Percentiles rank a stretch among this genome's conserved stretches.
Conservation (phyloP, 1,140 invertebrate species). For the Asbolus verrucosus region DNA sequence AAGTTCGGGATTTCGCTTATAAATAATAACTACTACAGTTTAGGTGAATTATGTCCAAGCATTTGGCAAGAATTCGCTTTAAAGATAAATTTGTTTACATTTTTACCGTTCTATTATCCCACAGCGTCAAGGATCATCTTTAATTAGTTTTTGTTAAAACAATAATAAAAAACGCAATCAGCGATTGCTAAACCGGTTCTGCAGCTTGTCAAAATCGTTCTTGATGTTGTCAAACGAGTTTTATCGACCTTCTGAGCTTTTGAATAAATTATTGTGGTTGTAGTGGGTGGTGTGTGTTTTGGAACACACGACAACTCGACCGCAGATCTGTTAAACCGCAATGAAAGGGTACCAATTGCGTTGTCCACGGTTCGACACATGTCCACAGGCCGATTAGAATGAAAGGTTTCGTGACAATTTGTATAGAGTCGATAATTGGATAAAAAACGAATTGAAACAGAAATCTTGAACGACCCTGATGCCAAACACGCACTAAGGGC, state of each 20-base stretch:
- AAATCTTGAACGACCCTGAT: conserved; percentile 43
- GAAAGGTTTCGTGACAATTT: conserved; percentile 57
- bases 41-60: conserved; percentile 24
- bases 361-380: conserved; percentile 57
- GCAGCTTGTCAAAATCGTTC: conserved; percentile 1
- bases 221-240: conserved; percentile 1
- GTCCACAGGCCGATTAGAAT: conserved; percentile 59
- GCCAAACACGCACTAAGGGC: conserved; percentile 43
- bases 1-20: neutral
- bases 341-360: conserved; percentile 48
- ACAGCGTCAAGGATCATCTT: conserved; percentile 6
- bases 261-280: conserved; percentile 24
- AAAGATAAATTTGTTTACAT: conserved; percentile 20
- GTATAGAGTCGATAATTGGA: conserved; percentile 31
- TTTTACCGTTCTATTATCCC: conserved; percentile 29
- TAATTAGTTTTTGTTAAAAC: conserved; percentile 33
- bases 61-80: conserved; percentile 20
- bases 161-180: conserved; percentile 29
- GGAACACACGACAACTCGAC: conserved; percentile 48
- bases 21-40: conserved; percentile 14
- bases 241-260: neutral
- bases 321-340: conserved; percentile 58
- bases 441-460: conserved; percentile 27
- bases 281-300: conserved; percentile 33
- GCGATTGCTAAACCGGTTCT: conserved; percentile 4